Base-by-base conservation (phyloP, 2,888 invertebrate genomes). In the Spisula solida region DNA sequence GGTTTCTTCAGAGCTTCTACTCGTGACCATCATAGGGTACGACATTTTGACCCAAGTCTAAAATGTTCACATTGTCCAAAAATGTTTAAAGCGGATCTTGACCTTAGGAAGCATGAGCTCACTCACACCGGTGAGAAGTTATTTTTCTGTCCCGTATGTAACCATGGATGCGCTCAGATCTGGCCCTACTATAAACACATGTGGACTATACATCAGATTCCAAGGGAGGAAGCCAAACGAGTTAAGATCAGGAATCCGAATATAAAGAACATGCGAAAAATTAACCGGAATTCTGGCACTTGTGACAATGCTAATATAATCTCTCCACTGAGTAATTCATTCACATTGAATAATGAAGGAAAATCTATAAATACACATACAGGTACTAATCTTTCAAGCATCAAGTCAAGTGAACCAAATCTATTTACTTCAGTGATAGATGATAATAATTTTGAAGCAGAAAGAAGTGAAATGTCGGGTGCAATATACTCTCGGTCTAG, bases 141-240 rank as follows among this genome's bases (percentile, higher is more conserved):
- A 34, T 89, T 81, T 31, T 89, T 87, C 55, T 91, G 91, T 88
- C 91, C 91, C 0, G 14, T 85, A 34, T 91, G 91, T 84, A 82
- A 80, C 20, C 48, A 79, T 47, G 89, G 91, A 6, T 91, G 89
- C 51, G 25, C 83, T 25, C 91, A 91, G 79, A 82, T 89, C 8
- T 91, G 89, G 89, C 87, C 91, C 5, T 91, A 91, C 47, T 89
- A 91, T 29, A 85, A 82, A 51, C 91, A 91, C 34, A 91, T 91
- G 91, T 87, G 88, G 88, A 83, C 81, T 25, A 89, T 87, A 78
- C 91, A 91, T 47, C 87, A 88, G 78, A 86, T 91, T 8, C 41
- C 41, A 20, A 91, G 89, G 55, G 91, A 91, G 16, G 86, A 86
- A 78, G 91, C 91, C 18, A 91, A 91, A 79, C 60, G 83, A 29